phyloP scores from a whole-genome alignment of 37 sponge, comb jelly and placozoan genomes.

The Beroe forskalii region DNA sequence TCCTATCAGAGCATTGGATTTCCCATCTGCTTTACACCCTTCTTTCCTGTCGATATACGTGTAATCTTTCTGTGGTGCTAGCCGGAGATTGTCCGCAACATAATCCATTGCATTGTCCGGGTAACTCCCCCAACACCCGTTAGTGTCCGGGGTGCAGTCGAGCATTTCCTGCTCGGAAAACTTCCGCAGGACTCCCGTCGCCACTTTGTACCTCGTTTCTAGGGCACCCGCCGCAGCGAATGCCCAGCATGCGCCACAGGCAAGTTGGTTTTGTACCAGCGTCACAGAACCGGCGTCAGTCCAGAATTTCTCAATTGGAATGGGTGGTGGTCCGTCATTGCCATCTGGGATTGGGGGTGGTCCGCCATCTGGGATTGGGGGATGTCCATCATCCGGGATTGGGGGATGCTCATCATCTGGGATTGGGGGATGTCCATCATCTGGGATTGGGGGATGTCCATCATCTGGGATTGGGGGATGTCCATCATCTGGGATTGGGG shows the following conservation, averaged over 20 bases:
- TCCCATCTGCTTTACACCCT: neutral
- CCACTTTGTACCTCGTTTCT: neutral
- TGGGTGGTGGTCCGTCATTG: neutral
- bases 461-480: neutral
- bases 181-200: neutral
- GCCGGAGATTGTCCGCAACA: neutral
- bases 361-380: neutral
- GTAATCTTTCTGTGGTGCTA: neutral
- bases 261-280: neutral
- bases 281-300: neutral
- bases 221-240: neutral
- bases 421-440: neutral
- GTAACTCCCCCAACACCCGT: constrained; percentile 1
- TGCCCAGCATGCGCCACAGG: constrained; percentile 21
- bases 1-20: neutral
- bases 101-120: neutral
- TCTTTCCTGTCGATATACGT: neutral
- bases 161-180: constrained; percentile 33
- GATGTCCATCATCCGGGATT: neutral
- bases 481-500: neutral
- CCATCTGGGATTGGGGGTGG: neutral
- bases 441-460: neutral
- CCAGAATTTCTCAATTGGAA: neutral
- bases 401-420: neutral
- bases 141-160: neutral